A percentile compares a stretch with the other conserved stretches of the same genome.
phyloP scores from a whole-genome alignment of 2,888 invertebrate species.

The Meloe dianella region DNA sequence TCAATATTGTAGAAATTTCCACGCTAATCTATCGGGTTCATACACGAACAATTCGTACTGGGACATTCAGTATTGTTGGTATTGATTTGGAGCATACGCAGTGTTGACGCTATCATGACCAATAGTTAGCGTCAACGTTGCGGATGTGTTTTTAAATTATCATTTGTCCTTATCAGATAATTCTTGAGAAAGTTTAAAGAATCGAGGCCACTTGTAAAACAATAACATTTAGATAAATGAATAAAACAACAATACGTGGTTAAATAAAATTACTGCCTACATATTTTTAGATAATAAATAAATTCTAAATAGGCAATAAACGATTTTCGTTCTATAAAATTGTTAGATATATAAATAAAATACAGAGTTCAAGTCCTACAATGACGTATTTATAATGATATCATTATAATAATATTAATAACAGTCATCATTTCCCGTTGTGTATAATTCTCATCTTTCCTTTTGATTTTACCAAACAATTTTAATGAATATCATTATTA shows the following conservation, averaged over 20 bases:
- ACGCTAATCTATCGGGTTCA: no score
- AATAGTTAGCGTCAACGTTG: not conserved
- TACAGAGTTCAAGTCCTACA: not conserved
- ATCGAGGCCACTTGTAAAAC: not conserved
- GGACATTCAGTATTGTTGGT: no score
- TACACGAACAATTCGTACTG: no score
- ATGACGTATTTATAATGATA: slow-evolving; percentile 2
- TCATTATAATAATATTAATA: not conserved
- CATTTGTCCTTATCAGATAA: not conserved
- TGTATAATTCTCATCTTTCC: not conserved
- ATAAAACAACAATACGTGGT: no score
- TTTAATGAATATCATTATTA: not conserved
- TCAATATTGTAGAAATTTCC: no score
- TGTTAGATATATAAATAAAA: no score
- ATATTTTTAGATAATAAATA: no score
- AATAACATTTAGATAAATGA: no score
- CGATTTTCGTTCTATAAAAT: no score
- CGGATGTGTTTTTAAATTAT: not conserved
- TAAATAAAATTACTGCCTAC: no score
- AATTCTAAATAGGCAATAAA: no score
- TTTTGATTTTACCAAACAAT: not conserved
- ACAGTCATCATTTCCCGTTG: not conserved
- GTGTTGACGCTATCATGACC: not conserved
- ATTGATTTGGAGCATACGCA: no score
- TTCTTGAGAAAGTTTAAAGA: not conserved